phyloP scores from a whole-genome alignment of 2,888 invertebrate species.

The Hirtodrosophila trivittata region DNA sequence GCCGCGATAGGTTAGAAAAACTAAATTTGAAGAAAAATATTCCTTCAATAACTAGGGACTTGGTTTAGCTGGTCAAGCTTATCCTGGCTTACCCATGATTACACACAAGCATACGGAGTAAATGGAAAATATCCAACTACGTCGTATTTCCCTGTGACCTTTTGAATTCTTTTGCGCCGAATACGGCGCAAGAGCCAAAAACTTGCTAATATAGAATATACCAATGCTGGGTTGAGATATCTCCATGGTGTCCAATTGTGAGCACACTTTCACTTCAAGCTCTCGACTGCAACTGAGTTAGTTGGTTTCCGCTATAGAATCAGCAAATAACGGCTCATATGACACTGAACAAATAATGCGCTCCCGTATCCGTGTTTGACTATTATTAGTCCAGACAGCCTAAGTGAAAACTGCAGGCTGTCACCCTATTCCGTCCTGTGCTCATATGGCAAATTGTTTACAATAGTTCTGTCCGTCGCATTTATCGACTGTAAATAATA shows the following conservation, averaged over 20 bases:
- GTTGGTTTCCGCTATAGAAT: slow-evolving; percentile 6
- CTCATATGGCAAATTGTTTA: slow-evolving; percentile 47
- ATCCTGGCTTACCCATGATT: slow-evolving; percentile 73
- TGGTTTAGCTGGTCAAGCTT: too few relatives aligned
- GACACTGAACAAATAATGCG: slow-evolving; percentile 67
- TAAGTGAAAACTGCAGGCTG: slow-evolving; percentile 28
- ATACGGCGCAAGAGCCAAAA: slow-evolving; percentile 82
- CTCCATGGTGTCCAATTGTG: slow-evolving; percentile 75
- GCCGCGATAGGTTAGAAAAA: slow-evolving; percentile 82
- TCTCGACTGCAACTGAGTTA: slow-evolving; percentile 24
- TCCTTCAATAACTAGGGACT: too few relatives aligned
- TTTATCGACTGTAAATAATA: slow-evolving; percentile 66
- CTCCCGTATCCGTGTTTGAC: slow-evolving; percentile 71
- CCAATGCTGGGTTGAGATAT: slow-evolving; percentile 79
- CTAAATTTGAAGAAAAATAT: slow-evolving; percentile 39
- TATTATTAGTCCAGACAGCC: slow-evolving; percentile 62
- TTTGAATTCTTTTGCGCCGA: slow-evolving; percentile 72
- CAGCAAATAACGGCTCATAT: slow-evolving; percentile 41
- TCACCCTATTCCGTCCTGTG: too few relatives aligned
- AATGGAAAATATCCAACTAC: slow-evolving; percentile 78
- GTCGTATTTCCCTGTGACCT: slow-evolving; percentile 71
- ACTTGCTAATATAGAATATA: slow-evolving; percentile 81
- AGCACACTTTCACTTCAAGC: slow-evolving; percentile 21
- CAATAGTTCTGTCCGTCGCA: slow-evolving; percentile 31
- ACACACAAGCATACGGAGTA: slow-evolving; percentile 77